Evolutionary conservation across 2,797 vertebrate genomes (phyloP).

Genomic region (Molossus alvarezi): DNA sequence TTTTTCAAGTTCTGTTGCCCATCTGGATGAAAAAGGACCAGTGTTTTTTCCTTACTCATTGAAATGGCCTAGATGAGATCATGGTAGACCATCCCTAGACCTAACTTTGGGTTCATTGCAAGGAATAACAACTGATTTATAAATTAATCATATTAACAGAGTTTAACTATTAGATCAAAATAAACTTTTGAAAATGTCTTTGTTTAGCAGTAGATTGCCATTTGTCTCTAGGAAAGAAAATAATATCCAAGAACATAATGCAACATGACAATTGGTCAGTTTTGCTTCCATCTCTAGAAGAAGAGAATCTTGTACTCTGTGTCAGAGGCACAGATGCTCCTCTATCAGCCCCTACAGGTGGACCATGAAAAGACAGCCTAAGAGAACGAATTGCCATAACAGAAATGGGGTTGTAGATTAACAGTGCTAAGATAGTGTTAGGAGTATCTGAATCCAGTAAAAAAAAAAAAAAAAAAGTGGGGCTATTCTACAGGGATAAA

Average conservation of each 20-base stretch:
- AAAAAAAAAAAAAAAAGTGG: not conserved
- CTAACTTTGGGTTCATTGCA: not conserved
- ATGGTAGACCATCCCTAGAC: not conserved
- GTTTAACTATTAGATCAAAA: not conserved
- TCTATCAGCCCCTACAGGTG: fast-evolving
- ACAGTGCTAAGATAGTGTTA: conserved; percentile 1
- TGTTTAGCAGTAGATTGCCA: not conserved
- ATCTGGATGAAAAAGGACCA: not conserved
- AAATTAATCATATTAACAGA: not conserved
- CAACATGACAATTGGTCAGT: not conserved
- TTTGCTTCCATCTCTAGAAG: not conserved
- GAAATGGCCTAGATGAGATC: not conserved
- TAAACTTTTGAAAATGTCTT: not conserved
- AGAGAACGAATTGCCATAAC: not conserved
- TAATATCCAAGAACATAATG: not conserved
- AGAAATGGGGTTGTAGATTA: not conserved
- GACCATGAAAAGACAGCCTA: not conserved
- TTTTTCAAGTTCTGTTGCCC: conserved; percentile 34
- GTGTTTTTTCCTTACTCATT: conserved; percentile 29
- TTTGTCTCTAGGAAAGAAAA: conserved; percentile 25
- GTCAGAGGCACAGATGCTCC: not conserved
- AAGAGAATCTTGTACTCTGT: not conserved
- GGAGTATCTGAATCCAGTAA: not conserved
- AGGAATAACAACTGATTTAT: not conserved
- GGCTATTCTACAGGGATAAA: not conserved